Evolutionary conservation across 2,113 vertebrate genomes (phyloP).

Genomic region (Corynorhinus townsendii): DNA sequence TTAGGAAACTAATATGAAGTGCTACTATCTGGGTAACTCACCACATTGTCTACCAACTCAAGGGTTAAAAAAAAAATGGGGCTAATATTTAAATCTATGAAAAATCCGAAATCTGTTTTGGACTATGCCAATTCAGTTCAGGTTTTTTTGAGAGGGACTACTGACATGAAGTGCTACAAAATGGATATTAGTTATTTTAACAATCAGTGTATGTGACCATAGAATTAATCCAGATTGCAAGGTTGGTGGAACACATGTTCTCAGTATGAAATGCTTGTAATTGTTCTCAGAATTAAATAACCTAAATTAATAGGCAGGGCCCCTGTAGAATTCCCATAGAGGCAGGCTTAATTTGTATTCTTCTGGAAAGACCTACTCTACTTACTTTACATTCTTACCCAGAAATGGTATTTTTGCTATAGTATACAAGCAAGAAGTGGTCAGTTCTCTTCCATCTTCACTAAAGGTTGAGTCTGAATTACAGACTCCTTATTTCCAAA

Average conservation of each 20-base stretch:
- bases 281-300: slow-evolving; percentile 17
- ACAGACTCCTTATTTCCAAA: slow-evolving; percentile 34
- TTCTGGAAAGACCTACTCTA: slow-evolving; percentile 6
- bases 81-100: not conserved
- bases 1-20: not conserved
- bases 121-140: not conserved
- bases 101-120: not conserved
- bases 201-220: not conserved
- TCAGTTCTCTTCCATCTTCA: no score
- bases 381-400: slow-evolving; percentile 2
- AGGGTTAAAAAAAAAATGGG: not conserved
- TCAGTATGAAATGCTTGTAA: not conserved
- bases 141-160: not conserved
- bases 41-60: not conserved
- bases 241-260: not conserved
- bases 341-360: not conserved
- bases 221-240: slow-evolving; percentile 3
- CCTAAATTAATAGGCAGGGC: not conserved
- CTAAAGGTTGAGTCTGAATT: no score
- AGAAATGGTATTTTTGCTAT: slow-evolving; percentile 29
- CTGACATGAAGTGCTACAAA: not conserved
- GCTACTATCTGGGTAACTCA: not conserved
- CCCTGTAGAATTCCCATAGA: not conserved
- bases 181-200: not conserved
- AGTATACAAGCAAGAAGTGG: no score